Conservation (phyloP, 2,888 invertebrate genomes). For the Drosophila pseudotakahashii region DNA sequence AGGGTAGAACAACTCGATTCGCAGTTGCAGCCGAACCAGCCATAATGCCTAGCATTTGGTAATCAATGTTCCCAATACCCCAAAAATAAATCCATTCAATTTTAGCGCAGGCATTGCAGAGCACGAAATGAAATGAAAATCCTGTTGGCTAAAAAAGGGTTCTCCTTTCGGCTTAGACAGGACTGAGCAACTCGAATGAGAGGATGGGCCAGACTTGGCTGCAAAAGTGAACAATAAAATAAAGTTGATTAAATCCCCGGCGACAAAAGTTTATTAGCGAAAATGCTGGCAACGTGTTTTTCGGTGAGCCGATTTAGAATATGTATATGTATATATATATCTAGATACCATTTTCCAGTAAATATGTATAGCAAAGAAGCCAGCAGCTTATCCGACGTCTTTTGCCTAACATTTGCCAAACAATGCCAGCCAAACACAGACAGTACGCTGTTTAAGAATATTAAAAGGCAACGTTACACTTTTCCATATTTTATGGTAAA, state of each 20-base stretch:
- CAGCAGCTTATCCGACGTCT: conserved; percentile 19
- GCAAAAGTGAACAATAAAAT: conserved; percentile 40
- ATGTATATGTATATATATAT: not conserved
- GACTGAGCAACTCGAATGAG: not conserved
- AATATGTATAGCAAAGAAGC: conserved; percentile 13
- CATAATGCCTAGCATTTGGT: conserved; percentile 35
- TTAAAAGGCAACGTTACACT: conserved; percentile 43
- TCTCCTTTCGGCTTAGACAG: conserved; percentile 5
- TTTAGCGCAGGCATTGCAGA: conserved; percentile 2
- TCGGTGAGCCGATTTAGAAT: conserved; percentile 8
- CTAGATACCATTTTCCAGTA: conserved; percentile 4
- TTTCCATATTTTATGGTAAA: not conserved
- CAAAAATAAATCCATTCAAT: conserved; percentile 44
- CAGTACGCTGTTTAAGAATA: conserved; percentile 45
- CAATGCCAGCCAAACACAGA: conserved; percentile 39
- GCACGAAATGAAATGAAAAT: conserved; percentile 44
- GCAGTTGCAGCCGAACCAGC: conserved; percentile 6
- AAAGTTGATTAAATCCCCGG: conserved; percentile 64
- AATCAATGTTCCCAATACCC: conserved; percentile 49
- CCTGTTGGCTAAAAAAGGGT: conserved; percentile 27
- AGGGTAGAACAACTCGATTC: conserved; percentile 17
- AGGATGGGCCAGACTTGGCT: conserved; percentile 13
- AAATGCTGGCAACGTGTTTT: conserved; percentile 15
- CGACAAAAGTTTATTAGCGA: conserved; percentile 50
- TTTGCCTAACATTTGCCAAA: conserved; percentile 29